These are phyloP conservation scores for Choristoneura rosaceana DNA, from an alignment of 2,888 invertebrate species.

Conservation along the genomic window DNA sequence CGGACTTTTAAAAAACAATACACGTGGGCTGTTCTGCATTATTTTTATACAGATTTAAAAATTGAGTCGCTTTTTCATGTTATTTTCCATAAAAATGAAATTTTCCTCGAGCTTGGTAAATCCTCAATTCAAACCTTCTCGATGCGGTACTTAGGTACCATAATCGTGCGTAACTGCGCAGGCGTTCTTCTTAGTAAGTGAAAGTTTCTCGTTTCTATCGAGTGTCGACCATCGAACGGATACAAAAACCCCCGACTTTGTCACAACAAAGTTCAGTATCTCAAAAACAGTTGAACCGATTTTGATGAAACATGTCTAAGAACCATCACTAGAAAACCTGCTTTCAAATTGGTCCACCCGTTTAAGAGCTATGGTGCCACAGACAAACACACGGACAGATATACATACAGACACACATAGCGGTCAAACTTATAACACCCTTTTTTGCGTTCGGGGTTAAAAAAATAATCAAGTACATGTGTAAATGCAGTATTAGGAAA, in stretches of 20 bases:
- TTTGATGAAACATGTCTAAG: too few species aligned
- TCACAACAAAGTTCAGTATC: too few species aligned
- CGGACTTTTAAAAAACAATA: constrained; percentile 27
- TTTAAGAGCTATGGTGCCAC: too few species aligned
- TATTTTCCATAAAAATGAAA: too few species aligned
- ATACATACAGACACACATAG: too few species aligned
- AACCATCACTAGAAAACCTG: too few species aligned
- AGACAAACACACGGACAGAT: neutral
- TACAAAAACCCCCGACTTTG: neutral
- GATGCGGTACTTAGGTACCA: neutral
- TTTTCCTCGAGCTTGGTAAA: too few species aligned
- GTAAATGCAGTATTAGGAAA: neutral
- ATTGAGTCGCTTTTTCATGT: too few species aligned
- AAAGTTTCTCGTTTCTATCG: constrained; percentile 7
- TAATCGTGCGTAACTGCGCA: neutral
- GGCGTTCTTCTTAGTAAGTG: constrained; percentile 2
- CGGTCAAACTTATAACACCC: too few species aligned
- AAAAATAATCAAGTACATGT: neutral
- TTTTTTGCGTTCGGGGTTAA: too few species aligned
- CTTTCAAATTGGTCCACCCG: too few species aligned
- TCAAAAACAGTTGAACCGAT: too few species aligned
- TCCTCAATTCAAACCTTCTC: neutral
- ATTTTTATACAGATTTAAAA: neutral
- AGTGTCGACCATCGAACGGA: neutral
- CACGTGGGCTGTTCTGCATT: constrained; percentile 5